Evolutionary conservation across 2,113 vertebrate species (phyloP).

Genomic region (Platysternon megacephalum): DNA sequence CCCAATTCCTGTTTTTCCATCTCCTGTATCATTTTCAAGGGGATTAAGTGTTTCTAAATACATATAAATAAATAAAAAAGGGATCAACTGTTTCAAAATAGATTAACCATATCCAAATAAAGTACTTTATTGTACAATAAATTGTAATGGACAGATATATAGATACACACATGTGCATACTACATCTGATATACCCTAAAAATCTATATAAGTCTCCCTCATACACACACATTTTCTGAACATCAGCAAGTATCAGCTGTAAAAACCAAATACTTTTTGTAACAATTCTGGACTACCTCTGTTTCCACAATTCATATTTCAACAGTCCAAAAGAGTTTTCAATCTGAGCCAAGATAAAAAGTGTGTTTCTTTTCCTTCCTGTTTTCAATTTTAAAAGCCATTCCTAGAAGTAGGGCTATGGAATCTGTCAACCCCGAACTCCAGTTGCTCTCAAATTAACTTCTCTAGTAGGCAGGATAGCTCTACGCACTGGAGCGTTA

Average conservation of each 20-base stretch:
- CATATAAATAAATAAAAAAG: not conserved
- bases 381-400: not conserved
- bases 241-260: not conserved
- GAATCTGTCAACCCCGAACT: not conserved
- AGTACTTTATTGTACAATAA: not conserved
- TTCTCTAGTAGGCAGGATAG: conserved; percentile 24
- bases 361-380: not conserved
- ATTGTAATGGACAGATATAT: not conserved
- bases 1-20: rapidly evolving
- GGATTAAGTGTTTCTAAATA: not conserved
- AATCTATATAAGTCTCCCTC: not conserved
- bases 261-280: not conserved
- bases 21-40: not conserved
- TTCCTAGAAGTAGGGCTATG: not conserved
- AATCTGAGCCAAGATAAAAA: not conserved
- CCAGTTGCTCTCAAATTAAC: conserved; percentile 14
- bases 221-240: not conserved
- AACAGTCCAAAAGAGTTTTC: not conserved
- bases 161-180: not conserved
- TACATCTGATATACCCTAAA: not conserved
- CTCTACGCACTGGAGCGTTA: not conserved
- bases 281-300: not conserved
- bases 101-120: not conserved
- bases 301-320: not conserved
- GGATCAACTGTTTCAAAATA: too few species aligned